Evolutionary conservation across 2,797 vertebrate genomes (phyloP).

Genomic region (Melanotaenia boesemani): DNA sequence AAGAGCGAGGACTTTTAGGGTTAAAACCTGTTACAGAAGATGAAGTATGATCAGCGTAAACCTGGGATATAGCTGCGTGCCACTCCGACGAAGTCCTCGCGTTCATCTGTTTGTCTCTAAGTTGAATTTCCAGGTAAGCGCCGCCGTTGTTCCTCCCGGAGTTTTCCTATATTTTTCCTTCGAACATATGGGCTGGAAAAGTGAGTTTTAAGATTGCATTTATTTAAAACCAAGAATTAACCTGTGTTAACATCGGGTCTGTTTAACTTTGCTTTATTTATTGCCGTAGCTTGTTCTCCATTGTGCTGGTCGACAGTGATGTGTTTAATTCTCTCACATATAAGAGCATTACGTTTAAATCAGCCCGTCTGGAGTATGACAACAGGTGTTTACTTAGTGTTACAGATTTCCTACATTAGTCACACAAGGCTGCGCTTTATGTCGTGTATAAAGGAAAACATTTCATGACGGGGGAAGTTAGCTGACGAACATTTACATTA

Average conservation of each 20-base stretch:
- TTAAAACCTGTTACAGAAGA: conserved; percentile 30
- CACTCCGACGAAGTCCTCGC: conserved; percentile 48
- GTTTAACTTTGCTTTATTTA: conserved; percentile 29
- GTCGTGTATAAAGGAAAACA: not conserved
- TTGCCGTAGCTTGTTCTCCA: conserved; percentile 50
- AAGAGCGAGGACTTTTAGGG: conserved; percentile 1
- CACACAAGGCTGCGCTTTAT: conserved; percentile 3
- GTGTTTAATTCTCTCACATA: conserved; percentile 56
- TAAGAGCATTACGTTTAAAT: conserved; percentile 69
- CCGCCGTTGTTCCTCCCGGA: not conserved
- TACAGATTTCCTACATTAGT: conserved; percentile 7
- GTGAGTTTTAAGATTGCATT: not conserved
- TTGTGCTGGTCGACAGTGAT: conserved; percentile 60
- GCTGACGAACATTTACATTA: not conserved
- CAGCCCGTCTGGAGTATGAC: conserved; percentile 50
- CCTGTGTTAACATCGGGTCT: not conserved
- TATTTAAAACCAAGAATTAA: conserved; percentile 1
- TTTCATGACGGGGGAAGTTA: not conserved
- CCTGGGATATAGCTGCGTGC: conserved; percentile 60
- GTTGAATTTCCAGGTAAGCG: conserved; percentile 71
- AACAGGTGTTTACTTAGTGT: conserved; percentile 68
- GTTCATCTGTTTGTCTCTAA: conserved; percentile 58
- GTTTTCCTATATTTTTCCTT: not conserved
- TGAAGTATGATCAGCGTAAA: conserved; percentile 68
- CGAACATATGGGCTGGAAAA: not conserved